Percentiles rank a stretch among this genome's conserved stretches.
Conservation (phyloP, 1,140 invertebrate species). For the Ceratina japonica region DNA sequence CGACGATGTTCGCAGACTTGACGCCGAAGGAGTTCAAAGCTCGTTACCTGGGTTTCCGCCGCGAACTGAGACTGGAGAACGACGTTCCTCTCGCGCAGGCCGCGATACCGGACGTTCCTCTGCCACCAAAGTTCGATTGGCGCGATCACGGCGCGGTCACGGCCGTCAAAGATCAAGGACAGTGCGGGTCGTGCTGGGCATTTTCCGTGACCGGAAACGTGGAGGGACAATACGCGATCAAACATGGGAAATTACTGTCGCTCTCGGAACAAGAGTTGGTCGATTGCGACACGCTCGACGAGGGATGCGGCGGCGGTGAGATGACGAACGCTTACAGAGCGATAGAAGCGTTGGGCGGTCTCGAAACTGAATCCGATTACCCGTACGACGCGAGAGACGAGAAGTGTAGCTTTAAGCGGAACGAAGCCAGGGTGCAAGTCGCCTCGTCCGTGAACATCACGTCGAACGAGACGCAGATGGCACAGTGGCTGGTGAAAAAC, state of each 20-base stretch:
- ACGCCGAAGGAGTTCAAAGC: conserved; percentile 88
- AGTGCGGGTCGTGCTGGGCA: conserved; percentile 98
- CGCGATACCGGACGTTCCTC: conserved; percentile 82
- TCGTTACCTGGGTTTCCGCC: conserved; percentile 83
- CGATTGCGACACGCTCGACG: conserved; percentile 97
- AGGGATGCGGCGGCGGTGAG: conserved; percentile 95
- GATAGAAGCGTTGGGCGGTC: conserved; percentile 92
- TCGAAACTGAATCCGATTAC: conserved; percentile 95
- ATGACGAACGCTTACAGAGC: conserved; percentile 91
- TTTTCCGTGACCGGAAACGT: conserved; percentile 98
- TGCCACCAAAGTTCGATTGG: conserved; percentile 89
- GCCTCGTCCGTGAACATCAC: conserved; percentile 93
- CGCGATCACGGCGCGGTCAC: conserved; percentile 86
- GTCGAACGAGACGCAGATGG: conserved; percentile 94
- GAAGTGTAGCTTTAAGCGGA: conserved; percentile 88
- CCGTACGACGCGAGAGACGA: conserved; percentile 93
- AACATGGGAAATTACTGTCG: conserved; percentile 89
- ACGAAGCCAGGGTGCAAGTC: conserved; percentile 86
- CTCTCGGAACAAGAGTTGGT: conserved; percentile 98
- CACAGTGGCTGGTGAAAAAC: conserved; percentile 93
- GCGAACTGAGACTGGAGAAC: conserved; percentile 79
- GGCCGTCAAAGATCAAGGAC: conserved; percentile 92
- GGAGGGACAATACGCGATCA: conserved; percentile 95
- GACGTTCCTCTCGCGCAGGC: conserved; percentile 81
- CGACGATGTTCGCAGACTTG: conserved; percentile 94